Percentiles rank a stretch among this genome's conserved stretches.
phyloP scores from a whole-genome alignment of 2,797 vertebrate genomes.

The Sphenopsis melanotis region DNA sequence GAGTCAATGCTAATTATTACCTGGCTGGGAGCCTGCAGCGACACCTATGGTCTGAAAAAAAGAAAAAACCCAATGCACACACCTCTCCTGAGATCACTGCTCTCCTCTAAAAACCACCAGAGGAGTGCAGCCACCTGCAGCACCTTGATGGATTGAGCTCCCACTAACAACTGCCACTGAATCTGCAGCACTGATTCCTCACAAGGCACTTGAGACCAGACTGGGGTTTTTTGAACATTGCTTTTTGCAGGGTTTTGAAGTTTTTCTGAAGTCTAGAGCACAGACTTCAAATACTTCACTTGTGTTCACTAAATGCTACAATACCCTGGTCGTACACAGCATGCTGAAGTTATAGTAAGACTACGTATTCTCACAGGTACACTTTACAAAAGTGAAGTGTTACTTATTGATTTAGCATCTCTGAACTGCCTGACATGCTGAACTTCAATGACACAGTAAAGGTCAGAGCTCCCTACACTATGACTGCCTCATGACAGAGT shows the following conservation, averaged over 20 bases:
- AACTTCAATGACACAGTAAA: neutral
- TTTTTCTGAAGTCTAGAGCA: neutral
- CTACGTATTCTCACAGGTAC: neutral
- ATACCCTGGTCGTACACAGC: fast-evolving
- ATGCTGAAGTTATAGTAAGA: neutral
- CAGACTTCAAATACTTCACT: neutral
- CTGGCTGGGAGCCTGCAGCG: neutral
- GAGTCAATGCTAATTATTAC: neutral
- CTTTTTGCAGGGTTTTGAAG: neutral
- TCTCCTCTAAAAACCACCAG: neutral
- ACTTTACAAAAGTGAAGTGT: neutral
- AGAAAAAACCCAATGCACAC: fast-evolving
- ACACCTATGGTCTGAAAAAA: neutral
- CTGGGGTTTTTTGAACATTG: neutral
- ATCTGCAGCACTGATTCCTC: neutral
- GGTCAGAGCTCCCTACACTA: neutral
- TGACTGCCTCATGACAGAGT: neutral
- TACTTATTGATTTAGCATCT: constrained; percentile 9
- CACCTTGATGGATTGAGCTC: neutral
- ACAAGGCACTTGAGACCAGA: neutral
- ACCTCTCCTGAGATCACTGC: neutral
- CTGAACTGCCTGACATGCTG: neutral
- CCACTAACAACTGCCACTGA: neutral
- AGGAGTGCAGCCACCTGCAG: neutral
- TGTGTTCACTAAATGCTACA: neutral